Conservation (phyloP, 2,113 vertebrate species). For the Typhlomys cinereus region DNA sequence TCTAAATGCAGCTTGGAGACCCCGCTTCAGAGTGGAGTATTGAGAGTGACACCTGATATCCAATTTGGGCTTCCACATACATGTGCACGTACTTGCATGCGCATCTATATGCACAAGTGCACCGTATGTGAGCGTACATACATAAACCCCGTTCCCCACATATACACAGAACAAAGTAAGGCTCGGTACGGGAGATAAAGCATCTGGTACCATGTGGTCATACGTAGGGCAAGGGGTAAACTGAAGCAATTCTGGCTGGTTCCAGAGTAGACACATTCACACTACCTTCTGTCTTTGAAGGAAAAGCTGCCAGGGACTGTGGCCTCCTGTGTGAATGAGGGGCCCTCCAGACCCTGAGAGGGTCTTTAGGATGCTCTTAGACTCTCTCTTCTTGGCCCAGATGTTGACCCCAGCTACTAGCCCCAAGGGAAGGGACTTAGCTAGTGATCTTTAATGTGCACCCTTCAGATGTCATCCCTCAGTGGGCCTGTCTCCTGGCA, state of each 20-base stretch:
- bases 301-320: neutral
- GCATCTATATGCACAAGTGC: too few species aligned
- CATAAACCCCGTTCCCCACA: too few species aligned
- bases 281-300: neutral
- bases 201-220: neutral
- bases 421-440: neutral
- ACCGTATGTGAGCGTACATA: too few species aligned
- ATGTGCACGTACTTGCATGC: too few species aligned
- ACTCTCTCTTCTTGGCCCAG: neutral
- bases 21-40: too few species aligned
- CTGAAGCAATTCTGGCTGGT: neutral
- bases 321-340: rapidly evolving
- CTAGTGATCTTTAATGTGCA: neutral
- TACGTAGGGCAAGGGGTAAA: neutral
- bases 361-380: neutral
- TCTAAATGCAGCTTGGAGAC: too few species aligned
- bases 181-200: neutral
- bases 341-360: neutral
- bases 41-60: too few species aligned
- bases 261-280: neutral
- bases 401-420: neutral
- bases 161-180: conserved; percentile 21
- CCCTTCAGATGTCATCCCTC: neutral
- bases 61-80: too few species aligned
- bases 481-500: neutral